phyloP scores from a whole-genome alignment of 2,797 vertebrate species.

The Neosalanx taihuensis region DNA sequence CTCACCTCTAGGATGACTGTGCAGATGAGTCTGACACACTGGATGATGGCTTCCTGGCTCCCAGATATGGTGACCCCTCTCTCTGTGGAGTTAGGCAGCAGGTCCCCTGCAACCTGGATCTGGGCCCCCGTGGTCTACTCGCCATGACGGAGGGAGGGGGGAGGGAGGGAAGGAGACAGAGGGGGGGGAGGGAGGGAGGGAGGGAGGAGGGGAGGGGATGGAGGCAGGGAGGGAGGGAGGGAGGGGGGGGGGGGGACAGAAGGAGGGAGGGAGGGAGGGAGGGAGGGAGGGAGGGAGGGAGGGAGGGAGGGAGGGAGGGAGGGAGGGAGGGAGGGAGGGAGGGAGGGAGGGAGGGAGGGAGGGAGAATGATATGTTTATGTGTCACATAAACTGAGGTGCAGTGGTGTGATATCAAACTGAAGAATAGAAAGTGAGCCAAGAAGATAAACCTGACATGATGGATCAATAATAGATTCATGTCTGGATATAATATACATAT shows the following conservation, averaged over 20 bases:
- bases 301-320: background rate
- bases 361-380: background rate
- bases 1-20: slow-evolving; percentile 92
- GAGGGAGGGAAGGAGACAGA: background rate
- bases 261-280: background rate
- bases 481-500: too few species aligned
- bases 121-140: slow-evolving; percentile 85
- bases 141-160: background rate
- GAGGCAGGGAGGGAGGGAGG: background rate
- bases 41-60: slow-evolving; percentile 90
- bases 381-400: background rate
- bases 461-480: too few species aligned
- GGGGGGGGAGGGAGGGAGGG: background rate
- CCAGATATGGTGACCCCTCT: slow-evolving; percentile 93
- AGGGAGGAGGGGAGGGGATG: too few species aligned
- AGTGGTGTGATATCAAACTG: background rate
- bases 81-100: slow-evolving; percentile 95
- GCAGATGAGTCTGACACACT: slow-evolving; percentile 95
- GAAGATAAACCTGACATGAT: too few species aligned
- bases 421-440: too few species aligned
- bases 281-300: background rate
- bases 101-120: slow-evolving; percentile 93
- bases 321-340: background rate
- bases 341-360: background rate
- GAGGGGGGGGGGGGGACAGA: too few species aligned